These are phyloP conservation scores for Romanomermis culicivorax DNA, from an alignment of 2,888 invertebrate genomes.

Conservation along the genomic window DNA sequence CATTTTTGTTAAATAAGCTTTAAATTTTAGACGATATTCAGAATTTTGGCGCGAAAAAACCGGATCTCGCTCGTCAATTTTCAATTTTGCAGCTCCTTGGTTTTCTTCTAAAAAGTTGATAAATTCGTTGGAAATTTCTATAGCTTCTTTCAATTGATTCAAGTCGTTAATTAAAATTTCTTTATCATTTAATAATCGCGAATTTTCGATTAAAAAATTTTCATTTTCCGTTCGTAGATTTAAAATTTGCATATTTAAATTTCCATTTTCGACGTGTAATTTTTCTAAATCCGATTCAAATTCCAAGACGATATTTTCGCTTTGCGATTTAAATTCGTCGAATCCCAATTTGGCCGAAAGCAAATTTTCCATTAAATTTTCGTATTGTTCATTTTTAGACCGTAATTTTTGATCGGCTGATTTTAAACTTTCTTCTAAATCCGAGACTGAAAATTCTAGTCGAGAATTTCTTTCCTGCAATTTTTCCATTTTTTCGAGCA, in stretches of 20 bases:
- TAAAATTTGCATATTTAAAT: too few species aligned
- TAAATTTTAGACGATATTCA: conserved; percentile 10
- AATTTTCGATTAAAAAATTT: too few species aligned
- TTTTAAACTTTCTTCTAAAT: too few species aligned
- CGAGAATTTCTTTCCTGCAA: background rate
- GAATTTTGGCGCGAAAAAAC: background rate
- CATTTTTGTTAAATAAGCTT: conserved; percentile 24
- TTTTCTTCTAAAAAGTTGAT: conserved; percentile 6
- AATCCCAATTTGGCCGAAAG: background rate
- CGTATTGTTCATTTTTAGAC: background rate
- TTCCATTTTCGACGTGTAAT: too few species aligned
- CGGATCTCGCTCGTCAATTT: too few species aligned
- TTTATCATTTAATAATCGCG: too few species aligned
- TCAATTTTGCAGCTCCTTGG: background rate
- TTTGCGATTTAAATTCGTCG: background rate
- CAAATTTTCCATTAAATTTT: background rate
- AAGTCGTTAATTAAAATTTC: background rate
- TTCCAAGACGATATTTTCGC: background rate
- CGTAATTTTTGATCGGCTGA: too few species aligned
- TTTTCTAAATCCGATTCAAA: too few species aligned
- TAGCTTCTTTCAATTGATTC: conserved; percentile 2
- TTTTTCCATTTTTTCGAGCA: background rate
- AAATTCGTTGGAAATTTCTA: conserved; percentile 4
- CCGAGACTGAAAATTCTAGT: too few species aligned
- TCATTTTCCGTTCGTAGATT: too few species aligned